Percentiles rank a stretch among this genome's conserved stretches.
Conservation (phyloP, 1,140 invertebrate genomes). For the Trissolcus basalis region DNA sequence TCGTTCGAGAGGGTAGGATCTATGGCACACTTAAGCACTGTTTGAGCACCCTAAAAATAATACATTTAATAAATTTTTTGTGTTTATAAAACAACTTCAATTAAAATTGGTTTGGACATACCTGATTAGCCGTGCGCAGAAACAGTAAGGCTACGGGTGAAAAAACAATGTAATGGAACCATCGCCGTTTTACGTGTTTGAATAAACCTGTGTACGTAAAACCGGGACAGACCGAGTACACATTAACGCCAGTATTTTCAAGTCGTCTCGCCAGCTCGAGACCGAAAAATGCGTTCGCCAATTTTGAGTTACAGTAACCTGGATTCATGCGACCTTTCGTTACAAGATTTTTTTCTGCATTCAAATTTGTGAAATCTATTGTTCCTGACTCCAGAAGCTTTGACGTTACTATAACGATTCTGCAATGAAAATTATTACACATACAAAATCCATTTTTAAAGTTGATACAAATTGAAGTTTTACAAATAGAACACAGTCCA, state of each 20-base stretch:
- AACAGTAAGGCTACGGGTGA: constrained; percentile 82
- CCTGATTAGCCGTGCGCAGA: constrained; percentile 84
- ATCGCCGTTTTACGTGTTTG: constrained; percentile 81
- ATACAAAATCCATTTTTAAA: constrained; percentile 6
- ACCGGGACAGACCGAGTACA: constrained; percentile 88
- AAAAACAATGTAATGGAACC: constrained; percentile 84
- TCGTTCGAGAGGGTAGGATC: constrained; percentile 80
- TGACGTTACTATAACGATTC: constrained; percentile 79
- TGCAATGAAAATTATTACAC: constrained; percentile 57
- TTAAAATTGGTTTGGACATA: constrained; percentile 68
- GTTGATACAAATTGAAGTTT: too few relatives aligned
- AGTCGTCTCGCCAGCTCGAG: constrained; percentile 79
- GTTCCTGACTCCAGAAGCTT: constrained; percentile 78
- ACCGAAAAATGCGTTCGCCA: constrained; percentile 85
- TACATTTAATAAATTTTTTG: not conserved
- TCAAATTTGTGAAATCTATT: constrained; percentile 85
- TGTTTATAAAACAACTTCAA: constrained; percentile 4
- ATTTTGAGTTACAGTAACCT: constrained; percentile 87
- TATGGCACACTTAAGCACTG: constrained; percentile 84
- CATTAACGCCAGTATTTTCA: constrained; percentile 79
- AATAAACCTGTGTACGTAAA: constrained; percentile 88
- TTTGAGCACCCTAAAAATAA: constrained; percentile 82
- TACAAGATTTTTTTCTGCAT: constrained; percentile 77
- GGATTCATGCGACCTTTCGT: constrained; percentile 78
- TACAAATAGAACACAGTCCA: too few relatives aligned